Evolutionary conservation across 2,113 vertebrate genomes (phyloP).

Genomic region (Alosa alosa): DNA sequence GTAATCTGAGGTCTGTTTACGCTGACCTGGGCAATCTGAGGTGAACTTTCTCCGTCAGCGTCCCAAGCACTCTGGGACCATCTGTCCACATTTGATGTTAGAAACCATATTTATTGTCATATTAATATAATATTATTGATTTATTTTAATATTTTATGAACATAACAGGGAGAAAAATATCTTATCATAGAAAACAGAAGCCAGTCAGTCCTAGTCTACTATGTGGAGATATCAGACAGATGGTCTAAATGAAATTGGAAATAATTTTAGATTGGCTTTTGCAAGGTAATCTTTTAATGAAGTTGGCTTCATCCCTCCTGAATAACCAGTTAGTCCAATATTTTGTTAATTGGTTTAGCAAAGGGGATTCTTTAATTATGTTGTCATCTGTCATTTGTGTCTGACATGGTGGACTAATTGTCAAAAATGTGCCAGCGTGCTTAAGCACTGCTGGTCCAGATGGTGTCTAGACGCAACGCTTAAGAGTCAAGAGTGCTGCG

Average conservation of each 20-base stretch:
- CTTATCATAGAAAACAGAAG: neutral
- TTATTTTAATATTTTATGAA: neutral
- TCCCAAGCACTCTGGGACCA: neutral
- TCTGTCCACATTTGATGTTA: neutral
- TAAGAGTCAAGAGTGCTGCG: conserved; percentile 36
- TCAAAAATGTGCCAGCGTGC: neutral
- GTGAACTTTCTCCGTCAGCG: conserved; percentile 23
- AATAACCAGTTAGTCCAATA: neutral
- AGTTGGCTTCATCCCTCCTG: neutral
- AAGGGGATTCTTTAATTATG: neutral
- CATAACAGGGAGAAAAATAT: neutral
- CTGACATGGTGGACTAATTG: neutral
- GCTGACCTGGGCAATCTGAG: conserved; percentile 20
- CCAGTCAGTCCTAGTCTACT: neutral
- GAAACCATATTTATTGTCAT: neutral
- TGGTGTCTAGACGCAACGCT: conserved; percentile 59
- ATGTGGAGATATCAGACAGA: neutral
- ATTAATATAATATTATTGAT: neutral
- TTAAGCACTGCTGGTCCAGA: conserved; percentile 48
- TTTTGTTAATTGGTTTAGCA: conserved; percentile 4
- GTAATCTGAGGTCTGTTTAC: conserved; percentile 28
- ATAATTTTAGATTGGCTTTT: neutral
- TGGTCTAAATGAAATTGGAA: conserved; percentile 9
- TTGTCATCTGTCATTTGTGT: conserved; percentile 1
- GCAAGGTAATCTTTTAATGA: conserved; percentile 15